Percentiles rank a stretch among this genome's conserved stretches.
Evolutionary conservation across 2,888 invertebrate species (phyloP).

Genomic region (Ophion obscuratus): DNA sequence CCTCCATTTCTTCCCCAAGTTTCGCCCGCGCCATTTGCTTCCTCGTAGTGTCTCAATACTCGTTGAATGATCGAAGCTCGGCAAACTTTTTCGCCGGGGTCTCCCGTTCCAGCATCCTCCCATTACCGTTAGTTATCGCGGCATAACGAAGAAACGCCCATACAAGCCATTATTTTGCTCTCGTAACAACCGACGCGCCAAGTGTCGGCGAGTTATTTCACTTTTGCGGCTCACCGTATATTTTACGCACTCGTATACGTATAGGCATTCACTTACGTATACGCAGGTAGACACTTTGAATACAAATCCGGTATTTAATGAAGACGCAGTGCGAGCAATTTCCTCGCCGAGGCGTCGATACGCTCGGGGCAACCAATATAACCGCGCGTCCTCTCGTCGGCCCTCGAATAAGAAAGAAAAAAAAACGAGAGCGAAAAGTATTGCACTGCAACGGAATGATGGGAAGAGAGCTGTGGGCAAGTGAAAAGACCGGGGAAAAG

Average conservation of each 20-base stretch:
- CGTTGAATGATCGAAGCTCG: not conserved
- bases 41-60: conserved; percentile 2
- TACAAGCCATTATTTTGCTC: conserved; percentile 38
- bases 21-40: not conserved
- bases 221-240: conserved; percentile 33
- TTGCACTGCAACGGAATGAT: conserved; percentile 46
- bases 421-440: conserved; percentile 33
- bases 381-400: conserved; percentile 32
- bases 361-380: conserved; percentile 58
- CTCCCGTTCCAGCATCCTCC: conserved; percentile 8
- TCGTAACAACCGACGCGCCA: conserved; percentile 30
- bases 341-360: conserved; percentile 57
- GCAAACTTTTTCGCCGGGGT: conserved; percentile 23
- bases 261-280: conserved; percentile 32
- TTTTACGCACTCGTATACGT: conserved; percentile 31
- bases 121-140: conserved; percentile 48
- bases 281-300: conserved; percentile 38
- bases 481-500: conserved; percentile 42
- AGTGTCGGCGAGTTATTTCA: conserved; percentile 66
- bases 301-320: conserved; percentile 66
- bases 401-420: conserved; percentile 42
- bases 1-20: not conserved
- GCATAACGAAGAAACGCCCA: conserved; percentile 55
- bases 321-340: conserved; percentile 64
- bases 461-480: conserved; percentile 42